phyloP scores from a whole-genome alignment of 2,797 vertebrate species.

The Streptopelia turtur region DNA sequence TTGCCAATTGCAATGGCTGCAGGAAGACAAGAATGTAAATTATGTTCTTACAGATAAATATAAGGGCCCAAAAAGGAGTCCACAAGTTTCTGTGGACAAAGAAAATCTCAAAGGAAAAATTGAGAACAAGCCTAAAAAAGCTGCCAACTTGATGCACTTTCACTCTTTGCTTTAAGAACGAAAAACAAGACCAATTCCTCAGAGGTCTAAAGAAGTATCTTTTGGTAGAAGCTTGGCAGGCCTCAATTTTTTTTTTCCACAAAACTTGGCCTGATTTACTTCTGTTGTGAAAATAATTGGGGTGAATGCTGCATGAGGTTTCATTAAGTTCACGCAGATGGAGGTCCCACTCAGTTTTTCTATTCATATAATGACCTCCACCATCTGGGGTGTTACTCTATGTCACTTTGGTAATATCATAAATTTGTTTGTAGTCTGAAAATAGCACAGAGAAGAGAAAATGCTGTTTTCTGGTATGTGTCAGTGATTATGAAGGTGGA shows the following conservation, averaged over 20 bases:
- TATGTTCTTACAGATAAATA: neutral
- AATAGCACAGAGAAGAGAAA: neutral
- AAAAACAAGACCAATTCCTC: neutral
- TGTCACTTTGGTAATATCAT: neutral
- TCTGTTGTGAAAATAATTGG: constrained; percentile 16
- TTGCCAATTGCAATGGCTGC: neutral
- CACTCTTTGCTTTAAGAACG: neutral
- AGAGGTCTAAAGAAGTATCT: neutral
- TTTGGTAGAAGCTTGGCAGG: neutral
- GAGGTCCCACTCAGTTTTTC: neutral
- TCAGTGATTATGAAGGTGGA: neutral
- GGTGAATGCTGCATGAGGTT: neutral
- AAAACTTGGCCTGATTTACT: neutral
- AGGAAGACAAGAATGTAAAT: neutral
- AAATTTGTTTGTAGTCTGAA: neutral
- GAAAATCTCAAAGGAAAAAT: neutral
- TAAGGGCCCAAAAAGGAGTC: neutral
- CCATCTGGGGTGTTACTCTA: neutral
- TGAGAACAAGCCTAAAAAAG: neutral
- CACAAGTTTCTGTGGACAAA: neutral
- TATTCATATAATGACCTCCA: neutral
- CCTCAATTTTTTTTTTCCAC: neutral
- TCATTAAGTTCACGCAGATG: neutral
- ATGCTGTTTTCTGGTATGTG: neutral
- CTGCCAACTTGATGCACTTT: neutral